A percentile compares a stretch with the other conserved stretches of the same genome.
These are phyloP conservation scores for Macaria notata DNA, from an alignment of 2,888 invertebrate genomes.

Conservation along the genomic window DNA sequence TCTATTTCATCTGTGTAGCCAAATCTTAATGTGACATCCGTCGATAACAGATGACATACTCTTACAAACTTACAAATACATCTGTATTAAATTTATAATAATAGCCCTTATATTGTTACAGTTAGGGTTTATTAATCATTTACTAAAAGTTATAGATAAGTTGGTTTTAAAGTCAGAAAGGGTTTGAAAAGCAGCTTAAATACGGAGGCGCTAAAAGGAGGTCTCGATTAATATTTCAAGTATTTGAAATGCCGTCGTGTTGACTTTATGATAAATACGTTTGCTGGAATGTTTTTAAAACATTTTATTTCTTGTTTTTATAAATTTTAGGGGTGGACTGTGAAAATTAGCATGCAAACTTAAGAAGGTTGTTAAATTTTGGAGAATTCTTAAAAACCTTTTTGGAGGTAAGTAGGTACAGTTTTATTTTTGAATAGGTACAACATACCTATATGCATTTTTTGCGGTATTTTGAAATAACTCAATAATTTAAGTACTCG, in stretches of 20 bases:
- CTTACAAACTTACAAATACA: conserved; percentile 28
- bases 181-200: conserved; percentile 50
- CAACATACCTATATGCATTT: too few relatives aligned
- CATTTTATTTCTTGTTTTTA: neutral
- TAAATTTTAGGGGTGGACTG: conserved; percentile 43
- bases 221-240: conserved; percentile 50
- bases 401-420: too few relatives aligned
- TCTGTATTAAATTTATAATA: too few relatives aligned
- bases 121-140: too few relatives aligned
- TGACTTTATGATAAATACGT: conserved; percentile 58
- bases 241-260: conserved; percentile 44
- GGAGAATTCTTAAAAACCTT: too few relatives aligned
- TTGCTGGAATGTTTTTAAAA: conserved; percentile 36
- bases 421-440: too few relatives aligned
- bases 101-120: too few relatives aligned
- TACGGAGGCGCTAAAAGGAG: conserved; percentile 76
- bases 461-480: too few relatives aligned
- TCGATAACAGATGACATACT: conserved; percentile 69
- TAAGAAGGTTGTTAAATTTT: neutral
- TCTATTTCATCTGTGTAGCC: conserved; percentile 35
- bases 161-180: conserved; percentile 42
- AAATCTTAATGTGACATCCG: conserved; percentile 70
- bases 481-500: too few relatives aligned
- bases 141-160: too few relatives aligned
- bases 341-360: conserved; percentile 52